Base-by-base conservation (phyloP, 2,888 invertebrate genomes). In the Andrena trimmerana region DNA sequence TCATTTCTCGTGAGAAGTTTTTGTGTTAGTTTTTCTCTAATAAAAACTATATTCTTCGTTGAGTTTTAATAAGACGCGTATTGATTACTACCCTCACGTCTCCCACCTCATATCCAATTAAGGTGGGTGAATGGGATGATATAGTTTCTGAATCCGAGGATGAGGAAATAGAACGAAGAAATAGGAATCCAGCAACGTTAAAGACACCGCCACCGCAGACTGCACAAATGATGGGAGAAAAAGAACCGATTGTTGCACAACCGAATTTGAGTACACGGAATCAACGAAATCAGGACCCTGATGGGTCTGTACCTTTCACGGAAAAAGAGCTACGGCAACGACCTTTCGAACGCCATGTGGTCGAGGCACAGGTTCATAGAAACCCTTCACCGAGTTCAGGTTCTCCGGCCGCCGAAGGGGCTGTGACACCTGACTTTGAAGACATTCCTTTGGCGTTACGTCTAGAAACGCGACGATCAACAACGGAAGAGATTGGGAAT, bases 121-220 rank as follows among this genome's bases (percentile, higher is more conserved):
- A 54, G 0, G 24, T 24, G 8, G 54, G 1, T 0, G 24, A 7
- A 20, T 20, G 54, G 54, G 54, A 54, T 0, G 54, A 54, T 20
- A 54, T 54, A 54, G 20, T 54, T 24, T 54, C 54, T 24, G 54
- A 54, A 8, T 24, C 54, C 20, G 54, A 54, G 54, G 54, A 54
- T 54, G 54, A 54, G 24, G 54, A 54, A 0, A 20, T 54, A 20
- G 24, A 20, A 8, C 8, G 2, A 20, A n/a, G 54, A 24, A 20
- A 54, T 54, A 20, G 8, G 3, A 54, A 54, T 54, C 20, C 20
- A 7, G 54, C 0, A 8, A 20, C 2, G 1, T 24, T 54, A 24
- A 20, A 8, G 54, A 54, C 54, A 54, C 54, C 54, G 8, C 8
- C 54, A 54, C 54, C 54, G 3, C 54, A 54, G 24, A 20, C 8